These are phyloP conservation scores for Thunnus maccoyii DNA, from an alignment of 2,113 vertebrate genomes.

Conservation along the genomic window DNA sequence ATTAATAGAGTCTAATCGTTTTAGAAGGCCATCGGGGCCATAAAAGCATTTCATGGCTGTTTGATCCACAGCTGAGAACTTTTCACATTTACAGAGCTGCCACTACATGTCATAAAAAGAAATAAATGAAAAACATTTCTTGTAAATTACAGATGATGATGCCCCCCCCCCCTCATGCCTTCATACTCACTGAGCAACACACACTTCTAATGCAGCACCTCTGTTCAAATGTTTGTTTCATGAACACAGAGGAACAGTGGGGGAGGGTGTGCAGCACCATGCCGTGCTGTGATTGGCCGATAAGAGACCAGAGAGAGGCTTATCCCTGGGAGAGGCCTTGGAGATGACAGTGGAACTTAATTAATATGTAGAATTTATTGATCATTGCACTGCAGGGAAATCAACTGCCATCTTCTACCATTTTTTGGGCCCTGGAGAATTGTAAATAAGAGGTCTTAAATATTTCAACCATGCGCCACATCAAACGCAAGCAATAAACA, in stretches of 20 bases:
- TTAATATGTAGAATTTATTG: constrained; percentile 85
- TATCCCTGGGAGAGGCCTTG: constrained; percentile 67
- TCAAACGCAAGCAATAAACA: constrained; percentile 64
- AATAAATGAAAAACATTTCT: constrained; percentile 61
- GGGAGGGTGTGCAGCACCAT: background rate
- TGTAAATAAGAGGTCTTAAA: constrained; percentile 70
- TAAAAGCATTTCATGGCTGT: constrained; percentile 66
- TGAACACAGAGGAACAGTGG: background rate
- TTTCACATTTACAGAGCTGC: constrained; percentile 67
- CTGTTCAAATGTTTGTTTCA: constrained; percentile 44
- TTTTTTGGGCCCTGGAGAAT: constrained; percentile 52
- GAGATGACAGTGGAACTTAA: constrained; percentile 80
- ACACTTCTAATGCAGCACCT: constrained; percentile 21
- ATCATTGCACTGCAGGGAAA: constrained; percentile 80
- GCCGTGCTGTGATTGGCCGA: constrained; percentile 42
- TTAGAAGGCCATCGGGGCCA: constrained; percentile 52
- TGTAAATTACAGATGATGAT: constrained; percentile 66
- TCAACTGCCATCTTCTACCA: constrained; percentile 71
- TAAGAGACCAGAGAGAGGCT: constrained; percentile 41
- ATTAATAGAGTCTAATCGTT: constrained; percentile 73
- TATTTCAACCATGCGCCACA: constrained; percentile 51
- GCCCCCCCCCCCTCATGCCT: no score
- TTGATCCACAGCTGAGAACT: constrained; percentile 63
- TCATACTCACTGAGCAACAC: constrained; percentile 3
- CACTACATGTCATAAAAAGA: constrained; percentile 67